phyloP scores from a whole-genome alignment of 2,888 invertebrate genomes.

The Rhopalosiphum nymphaeae region DNA sequence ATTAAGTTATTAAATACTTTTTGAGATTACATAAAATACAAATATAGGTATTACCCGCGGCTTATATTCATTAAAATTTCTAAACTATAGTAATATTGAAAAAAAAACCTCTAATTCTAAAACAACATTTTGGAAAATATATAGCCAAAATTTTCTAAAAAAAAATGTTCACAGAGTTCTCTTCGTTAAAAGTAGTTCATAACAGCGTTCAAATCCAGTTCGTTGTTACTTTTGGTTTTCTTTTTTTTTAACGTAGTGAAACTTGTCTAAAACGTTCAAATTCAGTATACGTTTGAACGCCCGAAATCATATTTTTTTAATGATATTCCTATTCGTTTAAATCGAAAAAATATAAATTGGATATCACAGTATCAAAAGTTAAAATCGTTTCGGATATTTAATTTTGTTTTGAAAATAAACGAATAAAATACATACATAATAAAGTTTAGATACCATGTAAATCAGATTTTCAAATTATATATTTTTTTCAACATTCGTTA shows the following conservation, averaged over 20 bases:
- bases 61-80: neutral
- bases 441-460: neutral
- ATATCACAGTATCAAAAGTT: neutral
- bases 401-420: neutral
- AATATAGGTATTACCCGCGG: neutral
- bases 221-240: neutral
- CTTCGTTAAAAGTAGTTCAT: slow-evolving; percentile 36
- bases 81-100: neutral
- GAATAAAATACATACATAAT: slow-evolving; percentile 1
- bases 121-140: neutral
- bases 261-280: neutral
- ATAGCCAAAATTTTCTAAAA: neutral
- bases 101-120: neutral
- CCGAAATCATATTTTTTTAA: slow-evolving; percentile 1
- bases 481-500: neutral
- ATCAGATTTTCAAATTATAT: neutral
- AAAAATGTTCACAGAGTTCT: slow-evolving; percentile 8
- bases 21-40: neutral
- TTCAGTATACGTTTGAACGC: neutral
- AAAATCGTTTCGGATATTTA: slow-evolving; percentile 2
- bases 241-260: neutral
- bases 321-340: neutral
- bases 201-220: neutral
- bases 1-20: neutral
- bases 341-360: neutral